A percentile compares a stretch with the other conserved stretches of the same genome.
phyloP scores from a whole-genome alignment of 2,797 vertebrate genomes.

The Halcyon chelicuti region DNA sequence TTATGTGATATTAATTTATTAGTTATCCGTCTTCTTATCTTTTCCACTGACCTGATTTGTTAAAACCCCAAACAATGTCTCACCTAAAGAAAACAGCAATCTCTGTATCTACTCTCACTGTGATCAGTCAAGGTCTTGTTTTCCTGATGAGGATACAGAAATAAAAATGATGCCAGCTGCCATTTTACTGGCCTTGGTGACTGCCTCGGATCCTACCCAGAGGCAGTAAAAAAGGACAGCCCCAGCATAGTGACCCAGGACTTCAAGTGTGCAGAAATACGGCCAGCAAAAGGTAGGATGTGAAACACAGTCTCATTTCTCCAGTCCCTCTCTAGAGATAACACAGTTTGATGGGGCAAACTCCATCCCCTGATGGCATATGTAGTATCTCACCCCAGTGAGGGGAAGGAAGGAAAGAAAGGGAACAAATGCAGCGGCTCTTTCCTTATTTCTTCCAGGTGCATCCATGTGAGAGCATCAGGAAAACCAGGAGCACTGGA shows the following conservation, averaged over 20 bases:
- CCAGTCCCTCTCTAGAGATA: background rate
- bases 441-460: background rate
- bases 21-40: background rate
- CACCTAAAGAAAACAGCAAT: background rate
- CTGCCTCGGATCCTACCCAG: background rate
- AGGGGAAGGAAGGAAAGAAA: background rate
- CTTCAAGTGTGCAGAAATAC: background rate
- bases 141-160: background rate
- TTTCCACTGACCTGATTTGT: background rate
- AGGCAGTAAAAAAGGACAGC: background rate
- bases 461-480: background rate
- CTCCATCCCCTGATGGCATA: background rate
- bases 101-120: background rate
- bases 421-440: rapidly evolving
- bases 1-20: background rate
- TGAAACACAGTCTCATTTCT: background rate
- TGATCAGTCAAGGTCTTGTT: background rate
- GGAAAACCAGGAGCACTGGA: background rate
- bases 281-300: background rate
- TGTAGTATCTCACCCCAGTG: background rate
- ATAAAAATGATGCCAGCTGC: background rate
- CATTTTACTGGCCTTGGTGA: background rate
- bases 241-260: background rate
- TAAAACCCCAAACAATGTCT: background rate
- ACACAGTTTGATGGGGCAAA: background rate